Conservation (phyloP, 2,113 vertebrate species). For the Crotalus tigris region DNA sequence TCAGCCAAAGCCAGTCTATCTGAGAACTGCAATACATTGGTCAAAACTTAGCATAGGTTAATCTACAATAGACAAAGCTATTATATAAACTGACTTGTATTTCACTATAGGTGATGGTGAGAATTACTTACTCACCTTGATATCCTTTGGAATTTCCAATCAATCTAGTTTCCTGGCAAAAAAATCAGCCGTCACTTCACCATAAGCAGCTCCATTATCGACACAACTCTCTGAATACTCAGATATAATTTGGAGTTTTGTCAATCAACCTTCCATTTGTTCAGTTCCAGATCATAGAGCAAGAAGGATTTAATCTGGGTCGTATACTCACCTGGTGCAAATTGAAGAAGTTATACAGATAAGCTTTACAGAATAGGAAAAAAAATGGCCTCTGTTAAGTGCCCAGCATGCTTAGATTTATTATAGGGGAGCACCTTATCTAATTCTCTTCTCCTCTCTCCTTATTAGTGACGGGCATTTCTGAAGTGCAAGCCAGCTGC, state of each 20-base stretch:
- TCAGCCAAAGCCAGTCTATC: not conserved
- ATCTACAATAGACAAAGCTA: not conserved
- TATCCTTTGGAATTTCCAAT: not conserved
- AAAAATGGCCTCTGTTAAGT: not conserved
- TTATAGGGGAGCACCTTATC: not conserved
- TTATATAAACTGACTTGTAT: not conserved
- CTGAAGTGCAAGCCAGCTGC: not conserved
- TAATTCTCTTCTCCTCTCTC: slow-evolving; percentile 4
- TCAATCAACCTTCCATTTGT: not conserved
- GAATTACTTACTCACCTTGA: not conserved
- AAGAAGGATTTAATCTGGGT: not conserved
- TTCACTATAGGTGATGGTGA: not conserved
- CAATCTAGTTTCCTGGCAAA: not conserved
- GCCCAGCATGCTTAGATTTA: not conserved
- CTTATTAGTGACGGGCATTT: slow-evolving; percentile 9
- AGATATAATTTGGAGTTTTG: not conserved
- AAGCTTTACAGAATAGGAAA: slow-evolving; percentile 22
- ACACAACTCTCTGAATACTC: not conserved
- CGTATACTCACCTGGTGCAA: not conserved
- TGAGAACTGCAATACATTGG: not conserved
- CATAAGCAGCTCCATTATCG: not conserved
- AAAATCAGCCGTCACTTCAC: not conserved
- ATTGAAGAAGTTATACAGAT: not conserved
- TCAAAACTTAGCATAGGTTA: not conserved
- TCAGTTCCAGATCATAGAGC: not conserved